A percentile compares a stretch with the other conserved stretches of the same genome.
Evolutionary conservation across 2,797 vertebrate species (phyloP).

Genomic region (Sylvia borin): DNA sequence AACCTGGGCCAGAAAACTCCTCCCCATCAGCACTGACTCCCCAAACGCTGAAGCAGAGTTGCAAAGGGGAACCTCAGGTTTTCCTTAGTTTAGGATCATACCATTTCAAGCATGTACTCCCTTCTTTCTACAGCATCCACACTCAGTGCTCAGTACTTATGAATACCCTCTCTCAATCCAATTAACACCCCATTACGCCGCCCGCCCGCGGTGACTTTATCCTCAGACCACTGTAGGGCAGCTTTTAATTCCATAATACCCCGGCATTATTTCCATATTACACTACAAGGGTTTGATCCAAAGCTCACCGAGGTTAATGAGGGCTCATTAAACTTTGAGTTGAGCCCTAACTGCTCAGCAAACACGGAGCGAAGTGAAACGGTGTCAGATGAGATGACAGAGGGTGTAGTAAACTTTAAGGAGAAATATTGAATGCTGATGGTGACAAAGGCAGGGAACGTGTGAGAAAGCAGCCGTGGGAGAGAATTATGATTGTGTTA

Average conservation of each 20-base stretch:
- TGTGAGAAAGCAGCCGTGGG: not conserved
- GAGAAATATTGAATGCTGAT: not conserved
- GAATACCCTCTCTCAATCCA: slow-evolving; percentile 48
- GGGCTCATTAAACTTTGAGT: slow-evolving; percentile 66
- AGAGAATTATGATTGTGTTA: not conserved
- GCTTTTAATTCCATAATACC: slow-evolving; percentile 65
- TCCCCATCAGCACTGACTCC: not conserved
- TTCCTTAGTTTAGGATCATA: not conserved
- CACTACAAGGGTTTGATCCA: slow-evolving; percentile 47
- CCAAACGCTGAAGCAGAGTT: not conserved
- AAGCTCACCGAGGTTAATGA: slow-evolving; percentile 54
- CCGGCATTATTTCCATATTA: slow-evolving; percentile 46
- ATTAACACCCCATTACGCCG: slow-evolving; percentile 41
- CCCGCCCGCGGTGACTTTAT: slow-evolving; percentile 47
- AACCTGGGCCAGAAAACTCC: not conserved
- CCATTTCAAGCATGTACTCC: not conserved
- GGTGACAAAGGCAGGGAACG: not conserved
- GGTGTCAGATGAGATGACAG: slow-evolving; percentile 2
- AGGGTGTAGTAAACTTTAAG: not conserved
- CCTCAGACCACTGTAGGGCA: slow-evolving; percentile 36
- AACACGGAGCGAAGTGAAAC: slow-evolving; percentile 1
- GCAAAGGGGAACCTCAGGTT: not conserved
- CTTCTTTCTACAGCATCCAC: not conserved
- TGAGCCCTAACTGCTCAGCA: slow-evolving; percentile 39
- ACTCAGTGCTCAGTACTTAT: slow-evolving; percentile 36